phyloP scores from a whole-genome alignment of 2,888 invertebrate genomes.

The Nymphalis urticae region DNA sequence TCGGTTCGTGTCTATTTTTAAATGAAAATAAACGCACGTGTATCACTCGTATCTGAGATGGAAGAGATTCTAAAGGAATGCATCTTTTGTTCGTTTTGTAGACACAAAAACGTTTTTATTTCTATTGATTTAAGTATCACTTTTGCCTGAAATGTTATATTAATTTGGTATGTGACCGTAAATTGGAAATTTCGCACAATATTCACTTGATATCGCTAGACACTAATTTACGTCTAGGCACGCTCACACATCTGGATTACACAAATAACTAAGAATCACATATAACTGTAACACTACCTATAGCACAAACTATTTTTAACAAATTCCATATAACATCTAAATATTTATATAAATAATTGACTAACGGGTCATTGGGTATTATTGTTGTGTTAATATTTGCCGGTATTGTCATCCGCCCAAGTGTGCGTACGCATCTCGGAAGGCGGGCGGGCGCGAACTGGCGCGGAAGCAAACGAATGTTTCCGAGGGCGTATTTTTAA shows the following conservation, averaged over 20 bases:
- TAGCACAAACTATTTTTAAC: not conserved
- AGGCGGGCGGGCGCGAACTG: constrained; percentile 67
- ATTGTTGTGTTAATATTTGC: constrained; percentile 9
- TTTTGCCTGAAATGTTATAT: not conserved
- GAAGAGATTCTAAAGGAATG: constrained; percentile 66
- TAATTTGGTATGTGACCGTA: not conserved
- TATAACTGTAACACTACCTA: constrained; percentile 20
- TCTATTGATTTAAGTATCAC: constrained; percentile 2
- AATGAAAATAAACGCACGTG: constrained; percentile 76
- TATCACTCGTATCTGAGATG: constrained; percentile 49
- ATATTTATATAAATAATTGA: not conserved
- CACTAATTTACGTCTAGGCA: constrained; percentile 35
- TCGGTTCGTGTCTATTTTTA: constrained; percentile 67
- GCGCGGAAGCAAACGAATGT: constrained; percentile 62
- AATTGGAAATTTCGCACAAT: constrained; percentile 21
- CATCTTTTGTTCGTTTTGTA: constrained; percentile 45
- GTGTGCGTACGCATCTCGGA: constrained; percentile 58
- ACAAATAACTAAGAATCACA: constrained; percentile 33
- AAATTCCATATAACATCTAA: not conserved
- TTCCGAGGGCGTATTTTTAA: constrained; percentile 75
- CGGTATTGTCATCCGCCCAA: constrained; percentile 53
- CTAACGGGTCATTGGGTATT: constrained; percentile 8
- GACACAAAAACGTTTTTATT: constrained; percentile 11
- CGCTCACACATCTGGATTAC: constrained; percentile 30
- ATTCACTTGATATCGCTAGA: constrained; percentile 31